Evolutionary conservation across 2,797 vertebrate species (phyloP).

Genomic region (Enoplosus armatus): DNA sequence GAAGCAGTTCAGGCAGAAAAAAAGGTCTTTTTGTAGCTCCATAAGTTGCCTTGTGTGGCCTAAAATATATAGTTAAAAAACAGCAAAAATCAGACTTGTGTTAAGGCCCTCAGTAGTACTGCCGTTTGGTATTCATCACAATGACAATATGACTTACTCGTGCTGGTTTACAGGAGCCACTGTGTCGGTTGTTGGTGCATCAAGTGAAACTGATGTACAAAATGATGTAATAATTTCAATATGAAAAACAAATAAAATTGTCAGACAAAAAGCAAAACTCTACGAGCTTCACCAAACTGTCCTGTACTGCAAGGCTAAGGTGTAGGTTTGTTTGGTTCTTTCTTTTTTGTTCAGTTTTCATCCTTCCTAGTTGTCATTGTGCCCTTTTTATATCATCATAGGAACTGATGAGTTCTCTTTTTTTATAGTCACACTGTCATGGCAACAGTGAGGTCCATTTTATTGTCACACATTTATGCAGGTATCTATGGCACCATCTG

Average conservation of each 20-base stretch:
- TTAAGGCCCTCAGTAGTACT: neutral
- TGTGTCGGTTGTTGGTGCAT: neutral
- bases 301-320: neutral
- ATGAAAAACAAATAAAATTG: neutral
- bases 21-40: neutral
- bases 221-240: neutral
- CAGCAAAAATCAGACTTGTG: neutral
- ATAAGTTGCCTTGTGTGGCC: neutral
- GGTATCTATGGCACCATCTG: conserved; percentile 10
- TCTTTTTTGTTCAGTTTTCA: no score
- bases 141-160: neutral
- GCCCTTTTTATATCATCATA: conserved; percentile 12
- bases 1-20: neutral
- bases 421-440: conserved; percentile 17
- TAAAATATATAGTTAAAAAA: conserved; percentile 15
- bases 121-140: neutral
- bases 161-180: neutral
- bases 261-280: neutral
- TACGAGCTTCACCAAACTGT: neutral
- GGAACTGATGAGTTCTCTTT: conserved; percentile 37
- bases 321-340: no score
- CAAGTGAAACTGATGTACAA: neutral
- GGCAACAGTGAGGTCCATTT: conserved; percentile 27
- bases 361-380: conserved; percentile 6
- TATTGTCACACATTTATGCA: neutral